phyloP scores from a whole-genome alignment of 2,888 invertebrate genomes.

The Chromoteleia sp. region DNA sequence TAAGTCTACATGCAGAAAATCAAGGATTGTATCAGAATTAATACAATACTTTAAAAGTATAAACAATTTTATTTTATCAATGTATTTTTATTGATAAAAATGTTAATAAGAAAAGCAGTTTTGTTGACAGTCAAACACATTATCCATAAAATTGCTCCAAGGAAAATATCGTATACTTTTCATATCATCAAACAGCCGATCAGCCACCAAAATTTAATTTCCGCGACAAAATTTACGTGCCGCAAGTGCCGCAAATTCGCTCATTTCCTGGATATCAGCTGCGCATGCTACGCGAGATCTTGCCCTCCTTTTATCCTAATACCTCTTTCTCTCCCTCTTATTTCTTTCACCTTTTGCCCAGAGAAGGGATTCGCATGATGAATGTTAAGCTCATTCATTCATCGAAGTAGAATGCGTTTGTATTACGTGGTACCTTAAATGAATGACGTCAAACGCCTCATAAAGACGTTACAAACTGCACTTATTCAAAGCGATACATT shows the following conservation, averaged over 20 bases:
- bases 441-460: slow-evolving; percentile 21
- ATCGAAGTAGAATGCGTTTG: slow-evolving; percentile 16
- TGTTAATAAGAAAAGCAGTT: too few species aligned
- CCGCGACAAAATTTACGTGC: slow-evolving; percentile 20
- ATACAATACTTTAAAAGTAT: too few species aligned
- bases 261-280: neutral
- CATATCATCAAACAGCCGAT: slow-evolving; percentile 9
- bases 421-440: slow-evolving; percentile 18
- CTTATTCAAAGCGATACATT: slow-evolving; percentile 7
- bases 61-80: too few species aligned
- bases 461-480: neutral
- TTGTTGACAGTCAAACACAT: too few species aligned
- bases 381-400: slow-evolving; percentile 32
- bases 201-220: slow-evolving; percentile 21
- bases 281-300: neutral
- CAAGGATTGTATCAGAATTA: neutral
- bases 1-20: too few species aligned
- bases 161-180: neutral
- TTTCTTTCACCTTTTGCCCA: neutral
- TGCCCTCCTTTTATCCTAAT: slow-evolving; percentile 6
- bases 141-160: too few species aligned
- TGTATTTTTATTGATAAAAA: neutral
- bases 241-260: slow-evolving; percentile 9
- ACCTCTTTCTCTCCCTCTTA: neutral
- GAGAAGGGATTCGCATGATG: slow-evolving; percentile 19